Percentiles rank a stretch among this genome's conserved stretches.
Evolutionary conservation across 2,888 invertebrate species (phyloP).

Genomic region (Autographa pulchrina): DNA sequence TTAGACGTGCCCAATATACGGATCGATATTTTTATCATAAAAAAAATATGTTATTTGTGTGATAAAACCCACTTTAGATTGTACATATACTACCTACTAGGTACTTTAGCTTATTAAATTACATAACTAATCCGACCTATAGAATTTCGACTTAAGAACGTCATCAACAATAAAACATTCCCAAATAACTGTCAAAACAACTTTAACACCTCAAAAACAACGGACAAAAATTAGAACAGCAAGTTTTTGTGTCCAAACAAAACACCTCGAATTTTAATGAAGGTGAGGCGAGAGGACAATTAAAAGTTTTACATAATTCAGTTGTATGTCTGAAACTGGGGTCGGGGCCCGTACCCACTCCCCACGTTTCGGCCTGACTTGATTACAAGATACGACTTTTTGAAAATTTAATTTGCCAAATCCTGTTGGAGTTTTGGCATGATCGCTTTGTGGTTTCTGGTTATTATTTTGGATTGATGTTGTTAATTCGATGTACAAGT

Average conservation of each 20-base stretch:
- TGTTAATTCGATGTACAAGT: slow-evolving; percentile 9
- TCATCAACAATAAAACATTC: slow-evolving; percentile 11
- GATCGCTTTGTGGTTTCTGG: slow-evolving; percentile 62
- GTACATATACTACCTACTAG: neutral
- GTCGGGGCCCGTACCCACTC: slow-evolving; percentile 32
- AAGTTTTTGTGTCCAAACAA: slow-evolving; percentile 71
- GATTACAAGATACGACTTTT: slow-evolving; percentile 70
- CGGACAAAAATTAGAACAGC: slow-evolving; percentile 42
- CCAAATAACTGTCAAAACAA: slow-evolving; percentile 31
- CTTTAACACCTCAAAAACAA: slow-evolving; percentile 53
- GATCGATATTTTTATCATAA: no score
- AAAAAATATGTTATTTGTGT: no score
- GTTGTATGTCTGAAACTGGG: slow-evolving; percentile 67
- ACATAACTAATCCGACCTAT: neutral
- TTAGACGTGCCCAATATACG: no score
- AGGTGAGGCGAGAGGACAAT: slow-evolving; percentile 77
- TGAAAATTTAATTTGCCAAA: slow-evolving; percentile 72
- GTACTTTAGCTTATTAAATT: no score
- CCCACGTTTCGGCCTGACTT: slow-evolving; percentile 67
- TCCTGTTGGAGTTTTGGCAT: slow-evolving; percentile 64
- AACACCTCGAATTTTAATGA: slow-evolving; percentile 81
- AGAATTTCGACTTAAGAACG: slow-evolving; percentile 11
- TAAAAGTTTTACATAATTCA: slow-evolving; percentile 81
- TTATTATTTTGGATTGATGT: slow-evolving; percentile 45
- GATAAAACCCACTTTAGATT: no score